Percentiles rank a stretch among this genome's conserved stretches.
Conservation (phyloP, 2,888 invertebrate species). For the Nasonovia ribisnigri region DNA sequence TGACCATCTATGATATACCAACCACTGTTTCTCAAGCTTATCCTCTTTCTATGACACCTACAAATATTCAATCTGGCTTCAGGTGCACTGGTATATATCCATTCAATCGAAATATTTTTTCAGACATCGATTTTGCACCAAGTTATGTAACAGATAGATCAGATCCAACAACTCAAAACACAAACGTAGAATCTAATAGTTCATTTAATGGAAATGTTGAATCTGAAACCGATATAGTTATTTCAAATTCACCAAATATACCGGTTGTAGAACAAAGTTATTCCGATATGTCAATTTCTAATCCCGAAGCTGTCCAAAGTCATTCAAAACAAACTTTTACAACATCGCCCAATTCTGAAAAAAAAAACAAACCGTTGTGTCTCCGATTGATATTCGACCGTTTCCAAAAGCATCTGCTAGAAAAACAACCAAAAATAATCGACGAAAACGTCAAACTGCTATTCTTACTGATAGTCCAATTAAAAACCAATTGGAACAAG, state of each 20-base stretch:
- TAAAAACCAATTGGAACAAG: slow-evolving; percentile 20
- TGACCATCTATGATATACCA: slow-evolving; percentile 68
- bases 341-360: too few relatives aligned
- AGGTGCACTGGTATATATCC: slow-evolving; percentile 67
- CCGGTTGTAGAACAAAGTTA: background rate
- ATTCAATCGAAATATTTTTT: slow-evolving; percentile 67
- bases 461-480: slow-evolving; percentile 36
- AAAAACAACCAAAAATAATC: slow-evolving; percentile 7
- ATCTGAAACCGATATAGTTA: slow-evolving; percentile 12
- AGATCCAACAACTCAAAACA: background rate
- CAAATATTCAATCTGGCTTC: slow-evolving; percentile 68
- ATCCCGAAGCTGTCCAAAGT: background rate
- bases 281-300: background rate
- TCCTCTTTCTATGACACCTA: slow-evolving; percentile 68
- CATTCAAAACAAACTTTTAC: background rate
- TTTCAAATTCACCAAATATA: background rate
- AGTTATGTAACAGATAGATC: background rate
- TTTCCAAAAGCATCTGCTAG: slow-evolving; percentile 27
- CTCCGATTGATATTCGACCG: slow-evolving; percentile 10
- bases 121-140: background rate
- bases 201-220: background rate
- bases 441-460: slow-evolving; percentile 15
- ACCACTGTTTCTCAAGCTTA: slow-evolving; percentile 66
- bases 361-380: too few relatives aligned
- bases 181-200: slow-evolving; percentile 2